Percentiles rank a stretch among this genome's conserved stretches.
phyloP scores from a whole-genome alignment of 2,797 vertebrate genomes.

The Acanthiza pusilla region DNA sequence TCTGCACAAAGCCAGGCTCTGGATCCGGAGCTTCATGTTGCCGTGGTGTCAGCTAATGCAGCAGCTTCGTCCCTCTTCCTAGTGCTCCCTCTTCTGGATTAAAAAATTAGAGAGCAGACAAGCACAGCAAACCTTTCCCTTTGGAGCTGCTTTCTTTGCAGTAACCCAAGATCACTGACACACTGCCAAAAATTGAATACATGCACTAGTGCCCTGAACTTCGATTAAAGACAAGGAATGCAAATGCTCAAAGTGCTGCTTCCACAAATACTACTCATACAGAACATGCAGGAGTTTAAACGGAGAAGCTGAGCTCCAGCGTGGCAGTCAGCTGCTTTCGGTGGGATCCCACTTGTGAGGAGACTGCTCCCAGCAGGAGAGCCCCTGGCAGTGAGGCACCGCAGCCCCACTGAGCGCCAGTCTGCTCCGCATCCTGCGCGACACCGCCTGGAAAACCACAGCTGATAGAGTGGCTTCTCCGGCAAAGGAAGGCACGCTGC shows the following conservation, averaged over 20 bases:
- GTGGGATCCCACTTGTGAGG: no score
- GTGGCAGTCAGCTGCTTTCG: background rate
- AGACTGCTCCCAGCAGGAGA: fast-evolving
- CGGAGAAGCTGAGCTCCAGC: fast-evolving
- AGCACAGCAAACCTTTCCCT: background rate
- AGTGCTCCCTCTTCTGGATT: slow-evolving; percentile 38
- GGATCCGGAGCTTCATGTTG: fast-evolving
- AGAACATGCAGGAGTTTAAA: background rate
- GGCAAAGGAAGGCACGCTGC: background rate
- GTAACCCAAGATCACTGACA: fast-evolving
- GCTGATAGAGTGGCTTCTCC: fast-evolving
- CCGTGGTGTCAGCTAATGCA: background rate
- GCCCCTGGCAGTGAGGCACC: fast-evolving
- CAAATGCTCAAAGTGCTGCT: background rate
- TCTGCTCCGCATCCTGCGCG: fast-evolving
- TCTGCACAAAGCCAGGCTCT: fast-evolving
- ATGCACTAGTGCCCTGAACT: background rate
- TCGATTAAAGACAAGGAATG: background rate
- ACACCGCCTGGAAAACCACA: background rate
- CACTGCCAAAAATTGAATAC: background rate
- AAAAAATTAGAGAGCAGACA: background rate
- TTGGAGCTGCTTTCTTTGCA: background rate
- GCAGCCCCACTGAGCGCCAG: fast-evolving
- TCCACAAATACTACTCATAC: background rate
- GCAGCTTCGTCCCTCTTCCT: background rate